A percentile compares a stretch with the other conserved stretches of the same genome.
phyloP scores from a whole-genome alignment of 2,888 invertebrate genomes.

The Muscina levida region DNA sequence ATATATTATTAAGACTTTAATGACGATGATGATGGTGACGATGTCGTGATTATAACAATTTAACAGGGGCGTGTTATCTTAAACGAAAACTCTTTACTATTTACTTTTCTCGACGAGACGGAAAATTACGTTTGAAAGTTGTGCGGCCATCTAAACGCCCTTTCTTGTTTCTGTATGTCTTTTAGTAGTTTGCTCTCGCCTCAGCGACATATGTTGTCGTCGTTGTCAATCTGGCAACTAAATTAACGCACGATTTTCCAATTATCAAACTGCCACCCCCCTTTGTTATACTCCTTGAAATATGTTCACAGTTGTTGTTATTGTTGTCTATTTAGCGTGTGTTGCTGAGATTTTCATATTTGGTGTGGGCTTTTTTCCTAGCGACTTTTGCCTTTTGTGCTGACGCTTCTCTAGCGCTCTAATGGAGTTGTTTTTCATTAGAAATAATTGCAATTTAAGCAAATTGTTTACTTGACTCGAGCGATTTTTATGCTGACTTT shows the following conservation, averaged over 20 bases:
- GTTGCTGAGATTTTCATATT: not conserved
- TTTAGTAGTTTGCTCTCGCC: too few relatives aligned
- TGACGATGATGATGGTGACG: not conserved
- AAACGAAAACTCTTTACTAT: not conserved
- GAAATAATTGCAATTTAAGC: conserved; percentile 59
- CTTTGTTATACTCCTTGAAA: not conserved
- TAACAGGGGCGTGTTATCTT: conserved; percentile 5
- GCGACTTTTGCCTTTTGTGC: not conserved
- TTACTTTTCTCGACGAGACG: not conserved
- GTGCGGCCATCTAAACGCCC: too few relatives aligned
- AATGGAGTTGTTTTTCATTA: conserved; percentile 57
- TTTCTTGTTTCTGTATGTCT: not conserved
- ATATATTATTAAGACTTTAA: too few relatives aligned
- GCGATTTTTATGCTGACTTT: not conserved
- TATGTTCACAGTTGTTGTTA: not conserved
- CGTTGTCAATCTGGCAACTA: conserved; percentile 37
- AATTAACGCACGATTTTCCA: conserved; percentile 63
- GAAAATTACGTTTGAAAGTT: not conserved
- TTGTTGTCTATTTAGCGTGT: conserved; percentile 1
- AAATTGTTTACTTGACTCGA: conserved; percentile 43
- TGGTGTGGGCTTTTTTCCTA: conserved; percentile 26
- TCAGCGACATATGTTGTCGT: not conserved
- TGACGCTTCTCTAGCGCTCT: conserved; percentile 4
- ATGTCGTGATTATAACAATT: not conserved
- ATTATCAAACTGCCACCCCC: conserved; percentile 45